Evolutionary conservation across 2,113 vertebrate genomes (phyloP).

Genomic region (Ceyx melanurus): DNA sequence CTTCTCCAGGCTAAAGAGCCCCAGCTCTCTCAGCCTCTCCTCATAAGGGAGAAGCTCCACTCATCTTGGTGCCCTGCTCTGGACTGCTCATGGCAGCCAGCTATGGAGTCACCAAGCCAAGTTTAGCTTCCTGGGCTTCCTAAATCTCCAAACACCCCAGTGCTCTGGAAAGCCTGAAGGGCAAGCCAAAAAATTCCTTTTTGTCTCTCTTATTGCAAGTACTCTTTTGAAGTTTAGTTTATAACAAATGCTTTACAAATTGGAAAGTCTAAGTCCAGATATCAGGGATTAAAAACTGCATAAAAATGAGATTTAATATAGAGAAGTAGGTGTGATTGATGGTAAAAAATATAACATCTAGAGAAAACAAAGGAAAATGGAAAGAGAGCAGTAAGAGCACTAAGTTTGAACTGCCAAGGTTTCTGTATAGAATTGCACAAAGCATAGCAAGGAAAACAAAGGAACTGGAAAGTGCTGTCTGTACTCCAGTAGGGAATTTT

Average conservation of each 20-base stretch:
- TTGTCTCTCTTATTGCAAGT: background rate
- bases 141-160: background rate
- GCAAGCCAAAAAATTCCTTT: background rate
- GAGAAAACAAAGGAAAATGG: constrained; percentile 8
- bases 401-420: background rate
- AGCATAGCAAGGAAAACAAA: background rate
- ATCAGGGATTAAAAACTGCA: background rate
- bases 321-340: background rate
- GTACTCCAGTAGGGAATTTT: background rate
- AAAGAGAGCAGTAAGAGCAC: background rate
- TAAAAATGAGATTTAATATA: background rate
- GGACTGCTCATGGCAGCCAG: background rate
- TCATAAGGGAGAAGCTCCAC: too few species aligned
- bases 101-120: background rate
- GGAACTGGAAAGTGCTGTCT: background rate
- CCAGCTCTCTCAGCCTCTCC: too few species aligned
- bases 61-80: too few species aligned
- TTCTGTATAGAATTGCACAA: background rate
- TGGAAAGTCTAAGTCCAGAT: background rate
- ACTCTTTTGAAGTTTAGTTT: background rate
- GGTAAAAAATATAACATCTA: background rate
- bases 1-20: too few species aligned
- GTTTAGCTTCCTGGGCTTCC: background rate
- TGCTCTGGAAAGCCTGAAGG: background rate
- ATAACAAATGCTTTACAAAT: background rate